Evolutionary conservation across 2,888 invertebrate species (phyloP).

Genomic region (Chydorus sphaericus): DNA sequence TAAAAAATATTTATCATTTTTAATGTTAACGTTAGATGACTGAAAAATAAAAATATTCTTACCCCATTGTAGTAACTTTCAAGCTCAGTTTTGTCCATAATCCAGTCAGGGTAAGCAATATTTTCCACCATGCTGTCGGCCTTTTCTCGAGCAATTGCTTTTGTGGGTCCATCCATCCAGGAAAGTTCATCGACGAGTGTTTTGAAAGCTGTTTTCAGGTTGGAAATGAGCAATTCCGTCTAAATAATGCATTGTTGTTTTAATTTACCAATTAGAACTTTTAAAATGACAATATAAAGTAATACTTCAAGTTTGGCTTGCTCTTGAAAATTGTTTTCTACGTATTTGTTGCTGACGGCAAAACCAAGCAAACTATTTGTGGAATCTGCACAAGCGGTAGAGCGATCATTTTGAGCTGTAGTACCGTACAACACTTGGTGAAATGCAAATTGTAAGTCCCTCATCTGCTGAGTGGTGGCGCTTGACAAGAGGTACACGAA

Average conservation of each 20-base stretch:
- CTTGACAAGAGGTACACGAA: conserved; percentile 17
- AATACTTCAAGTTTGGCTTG: conserved; percentile 19
- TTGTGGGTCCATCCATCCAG: conserved; percentile 28
- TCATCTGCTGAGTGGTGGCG: conserved; percentile 20
- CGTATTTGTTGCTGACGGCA: conserved; percentile 21
- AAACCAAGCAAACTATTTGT: conserved; percentile 20
- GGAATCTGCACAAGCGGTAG: conserved; percentile 20
- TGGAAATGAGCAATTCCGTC: conserved; percentile 8
- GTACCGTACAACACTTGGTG: conserved; percentile 19
- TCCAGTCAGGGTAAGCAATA: conserved; percentile 29
- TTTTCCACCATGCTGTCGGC: conserved; percentile 26
- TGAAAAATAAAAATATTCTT: no score
- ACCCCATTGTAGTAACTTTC: conserved; percentile 22
- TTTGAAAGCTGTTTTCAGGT: conserved; percentile 13
- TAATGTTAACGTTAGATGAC: no score
- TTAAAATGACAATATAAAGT: background rate
- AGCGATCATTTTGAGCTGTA: conserved; percentile 17
- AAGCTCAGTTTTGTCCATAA: conserved; percentile 26
- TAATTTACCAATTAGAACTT: background rate
- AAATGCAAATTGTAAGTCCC: conserved; percentile 20
- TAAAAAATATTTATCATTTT: background rate
- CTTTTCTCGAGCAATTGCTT: conserved; percentile 27
- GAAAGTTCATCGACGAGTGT: conserved; percentile 19
- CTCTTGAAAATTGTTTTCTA: conserved; percentile 20
- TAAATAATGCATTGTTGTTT: background rate